phyloP scores from a whole-genome alignment of 2,888 invertebrate species.

The Mythimna loreyi region DNA sequence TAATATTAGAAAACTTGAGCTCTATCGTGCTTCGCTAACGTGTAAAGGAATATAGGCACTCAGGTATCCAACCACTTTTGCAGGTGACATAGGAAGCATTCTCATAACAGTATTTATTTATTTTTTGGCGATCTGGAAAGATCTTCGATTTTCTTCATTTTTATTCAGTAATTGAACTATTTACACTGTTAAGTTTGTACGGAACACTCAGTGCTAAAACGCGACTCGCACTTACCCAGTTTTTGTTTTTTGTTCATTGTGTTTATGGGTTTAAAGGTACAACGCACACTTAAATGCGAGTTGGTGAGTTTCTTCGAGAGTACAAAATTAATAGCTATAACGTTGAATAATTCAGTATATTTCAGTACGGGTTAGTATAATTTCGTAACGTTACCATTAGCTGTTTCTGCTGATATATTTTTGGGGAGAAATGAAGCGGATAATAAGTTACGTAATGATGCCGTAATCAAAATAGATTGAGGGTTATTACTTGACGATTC shows the following conservation, averaged over 20 bases:
- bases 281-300: constrained; percentile 47
- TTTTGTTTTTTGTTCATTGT: constrained; percentile 56
- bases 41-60: too few species aligned
- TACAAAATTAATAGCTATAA: constrained; percentile 49
- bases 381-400: constrained; percentile 33
- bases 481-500: constrained; percentile 36
- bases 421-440: constrained; percentile 20
- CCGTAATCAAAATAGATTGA: constrained; percentile 37
- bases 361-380: constrained; percentile 37
- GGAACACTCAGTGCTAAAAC: too few species aligned
- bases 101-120: too few species aligned
- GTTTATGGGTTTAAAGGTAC: constrained; percentile 33
- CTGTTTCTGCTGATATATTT: constrained; percentile 33
- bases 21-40: too few species aligned
- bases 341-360: constrained; percentile 49
- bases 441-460: constrained; percentile 41
- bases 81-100: too few species aligned
- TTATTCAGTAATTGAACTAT: too few species aligned
- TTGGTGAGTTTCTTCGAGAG: constrained; percentile 43
- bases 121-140: too few species aligned
- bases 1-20: too few species aligned
- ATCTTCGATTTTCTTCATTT: too few species aligned
- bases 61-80: too few species aligned
- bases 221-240: too few species aligned
- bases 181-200: too few species aligned